Evolutionary conservation across 2,888 invertebrate species (phyloP).

Genomic region (Leptopilina drosophilae): DNA sequence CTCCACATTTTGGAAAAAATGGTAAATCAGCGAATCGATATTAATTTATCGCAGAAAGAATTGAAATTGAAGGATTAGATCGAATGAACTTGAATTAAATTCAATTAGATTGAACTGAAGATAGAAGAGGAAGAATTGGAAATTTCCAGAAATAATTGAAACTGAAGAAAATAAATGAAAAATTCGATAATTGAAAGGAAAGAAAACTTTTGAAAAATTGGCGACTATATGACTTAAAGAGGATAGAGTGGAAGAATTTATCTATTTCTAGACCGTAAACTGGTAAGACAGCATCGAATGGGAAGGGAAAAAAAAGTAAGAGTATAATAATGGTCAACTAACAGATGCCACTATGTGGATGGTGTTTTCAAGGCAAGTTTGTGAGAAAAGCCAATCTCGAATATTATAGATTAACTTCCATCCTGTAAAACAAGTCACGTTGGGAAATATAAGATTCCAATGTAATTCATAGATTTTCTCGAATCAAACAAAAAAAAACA

Average conservation of each 20-base stretch:
- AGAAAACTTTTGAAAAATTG: not conserved
- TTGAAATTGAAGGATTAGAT: no score
- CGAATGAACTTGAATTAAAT: no score
- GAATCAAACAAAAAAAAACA: not conserved
- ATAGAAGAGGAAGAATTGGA: no score
- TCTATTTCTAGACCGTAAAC: conserved; percentile 27
- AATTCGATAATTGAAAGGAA: not conserved
- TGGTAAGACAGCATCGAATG: conserved; percentile 22
- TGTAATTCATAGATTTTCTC: not conserved
- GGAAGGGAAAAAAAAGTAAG: conserved; percentile 9
- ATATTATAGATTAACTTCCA: conserved; percentile 4
- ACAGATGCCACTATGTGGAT: conserved; percentile 16
- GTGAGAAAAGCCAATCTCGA: not conserved
- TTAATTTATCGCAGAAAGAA: no score
- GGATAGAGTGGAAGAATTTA: not conserved
- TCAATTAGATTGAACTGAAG: no score
- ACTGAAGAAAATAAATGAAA: not conserved
- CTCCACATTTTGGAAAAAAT: no score
- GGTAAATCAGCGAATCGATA: no score
- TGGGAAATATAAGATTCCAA: not conserved
- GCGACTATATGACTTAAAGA: conserved; percentile 3
- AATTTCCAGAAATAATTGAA: not conserved
- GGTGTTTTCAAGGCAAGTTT: conserved; percentile 16
- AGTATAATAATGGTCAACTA: conserved; percentile 20
- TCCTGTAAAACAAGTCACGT: not conserved